Evolutionary conservation across 2,888 invertebrate genomes (phyloP), one percentile per base, ranked within the genome.

Genomic region (Ochlodes sylvanus): DNA sequence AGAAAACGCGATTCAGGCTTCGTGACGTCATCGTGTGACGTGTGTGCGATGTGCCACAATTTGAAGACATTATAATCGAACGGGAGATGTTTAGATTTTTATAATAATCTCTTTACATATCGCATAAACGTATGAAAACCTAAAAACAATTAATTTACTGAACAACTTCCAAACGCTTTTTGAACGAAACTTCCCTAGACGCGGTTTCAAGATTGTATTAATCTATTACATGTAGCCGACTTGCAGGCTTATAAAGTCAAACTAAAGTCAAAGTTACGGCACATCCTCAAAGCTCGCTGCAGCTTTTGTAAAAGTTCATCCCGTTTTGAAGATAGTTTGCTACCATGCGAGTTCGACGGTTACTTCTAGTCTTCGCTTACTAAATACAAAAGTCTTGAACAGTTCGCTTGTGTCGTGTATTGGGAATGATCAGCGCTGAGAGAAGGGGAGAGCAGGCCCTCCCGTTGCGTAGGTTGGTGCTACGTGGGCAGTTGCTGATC

Each of bases 271-370:
- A 65, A 65, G 65, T 65, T 65, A 58, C 7, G 44, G 58, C 41
- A 60, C 66, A 66, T 54, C 58, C 66, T 66, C 41, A 65, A 63
- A 58, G 65, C 63, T 64, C 41, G 32, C 34, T 58, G 38, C 5
- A 56, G 63, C 57, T 65, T 65, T 58, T 65, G 50, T 65, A 65
- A 65, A 65, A 65, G 65, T 65, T 58, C 65, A 41, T 47, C 38
- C 27, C n/a, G 42, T 44, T 57, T 58, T 21, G 50, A 52, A 62
- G 65, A 63, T 32, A 61, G 61, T 52, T 52, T 14, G 52, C 52
- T 21, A 19, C 52, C 52, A 21, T 21, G 21, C 12, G 21, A 47
- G 44, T 47, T 21, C 19, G 52, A 52, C 12, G 14, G 21, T 52
- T 21, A 2, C 12, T 52, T 52, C 21, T 4, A 52, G 52, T 52